Percentiles rank a stretch among this genome's conserved stretches.
These are phyloP conservation scores for Cheilosia impressa DNA, from an alignment of 2,888 invertebrate genomes.

Conservation along the genomic window DNA sequence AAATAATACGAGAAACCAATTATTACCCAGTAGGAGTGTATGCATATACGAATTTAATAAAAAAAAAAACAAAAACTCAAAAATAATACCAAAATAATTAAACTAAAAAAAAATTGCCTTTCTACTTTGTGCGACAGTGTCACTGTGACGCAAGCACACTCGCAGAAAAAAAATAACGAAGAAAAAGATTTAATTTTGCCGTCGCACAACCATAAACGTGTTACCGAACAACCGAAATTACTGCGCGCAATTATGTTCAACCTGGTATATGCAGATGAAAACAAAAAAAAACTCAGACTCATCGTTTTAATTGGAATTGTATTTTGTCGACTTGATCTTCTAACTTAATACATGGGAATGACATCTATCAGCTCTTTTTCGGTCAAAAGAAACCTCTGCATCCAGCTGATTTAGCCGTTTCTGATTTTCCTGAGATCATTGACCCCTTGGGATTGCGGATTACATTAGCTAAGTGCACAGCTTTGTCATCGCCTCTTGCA, in stretches of 20 bases:
- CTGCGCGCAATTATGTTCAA: background rate
- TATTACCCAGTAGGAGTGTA: too few species aligned
- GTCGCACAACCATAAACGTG: background rate
- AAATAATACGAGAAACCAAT: too few species aligned
- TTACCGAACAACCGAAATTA: background rate
- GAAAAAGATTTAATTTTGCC: background rate
- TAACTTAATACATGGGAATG: background rate
- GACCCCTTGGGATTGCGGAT: background rate
- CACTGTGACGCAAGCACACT: background rate
- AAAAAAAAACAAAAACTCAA: too few species aligned
- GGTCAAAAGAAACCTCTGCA: background rate
- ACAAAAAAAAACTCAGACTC: background rate
- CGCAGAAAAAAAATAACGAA: background rate
- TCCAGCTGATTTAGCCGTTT: slow-evolving; percentile 1
- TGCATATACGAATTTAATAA: too few species aligned
- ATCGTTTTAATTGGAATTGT: background rate
- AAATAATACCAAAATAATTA: too few species aligned
- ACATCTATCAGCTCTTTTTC: background rate
- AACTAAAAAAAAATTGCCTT: too few species aligned
- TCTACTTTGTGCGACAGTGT: too few species aligned
- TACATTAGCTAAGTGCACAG: background rate
- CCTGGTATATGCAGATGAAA: background rate
- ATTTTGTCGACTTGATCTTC: background rate
- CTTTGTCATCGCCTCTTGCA: background rate
- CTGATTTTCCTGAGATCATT: background rate